Percentiles rank a stretch among this genome's conserved stretches.
Conservation (phyloP, 1,140 invertebrate species). For the Lasaia peninsularis region DNA sequence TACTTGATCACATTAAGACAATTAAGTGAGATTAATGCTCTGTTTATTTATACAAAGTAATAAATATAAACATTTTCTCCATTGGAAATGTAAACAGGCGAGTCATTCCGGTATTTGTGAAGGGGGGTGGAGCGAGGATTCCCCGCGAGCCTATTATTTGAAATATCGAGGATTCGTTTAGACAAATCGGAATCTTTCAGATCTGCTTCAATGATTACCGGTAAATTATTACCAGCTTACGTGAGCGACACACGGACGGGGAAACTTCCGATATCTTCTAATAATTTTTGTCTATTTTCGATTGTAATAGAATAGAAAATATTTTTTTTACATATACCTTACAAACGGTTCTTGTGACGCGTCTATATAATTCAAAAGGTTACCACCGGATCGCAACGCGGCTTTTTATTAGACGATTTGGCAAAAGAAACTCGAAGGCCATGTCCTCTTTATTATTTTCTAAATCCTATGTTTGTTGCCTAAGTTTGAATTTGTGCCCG, state of each 20-base stretch:
- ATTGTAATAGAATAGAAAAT: too few relatives aligned
- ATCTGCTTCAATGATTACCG: slow-evolving; percentile 42
- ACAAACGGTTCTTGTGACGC: too few relatives aligned
- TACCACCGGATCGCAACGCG: too few relatives aligned
- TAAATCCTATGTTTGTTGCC: too few relatives aligned
- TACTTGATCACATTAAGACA: too few relatives aligned
- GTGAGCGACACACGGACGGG: slow-evolving; percentile 12
- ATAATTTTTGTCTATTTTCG: neutral
- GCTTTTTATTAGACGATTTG: too few relatives aligned
- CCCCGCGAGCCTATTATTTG: slow-evolving; percentile 7
- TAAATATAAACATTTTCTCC: slow-evolving; percentile 7
- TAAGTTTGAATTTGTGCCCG: too few relatives aligned
- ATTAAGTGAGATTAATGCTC: too few relatives aligned
- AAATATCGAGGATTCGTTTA: slow-evolving; percentile 20
- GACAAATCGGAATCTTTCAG: slow-evolving; percentile 43
- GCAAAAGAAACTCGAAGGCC: too few relatives aligned
- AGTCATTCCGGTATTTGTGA: slow-evolving; percentile 6
- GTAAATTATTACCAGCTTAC: slow-evolving; percentile 36
- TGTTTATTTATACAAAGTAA: neutral
- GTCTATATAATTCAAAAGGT: too few relatives aligned
- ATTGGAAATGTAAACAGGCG: slow-evolving; percentile 11
- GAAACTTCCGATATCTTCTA: neutral
- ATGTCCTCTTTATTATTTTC: too few relatives aligned
- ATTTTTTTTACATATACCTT: too few relatives aligned
- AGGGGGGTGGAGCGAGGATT: neutral